Evolutionary conservation across 2,113 vertebrate species (phyloP).

Genomic region (Perca schrenkii): DNA sequence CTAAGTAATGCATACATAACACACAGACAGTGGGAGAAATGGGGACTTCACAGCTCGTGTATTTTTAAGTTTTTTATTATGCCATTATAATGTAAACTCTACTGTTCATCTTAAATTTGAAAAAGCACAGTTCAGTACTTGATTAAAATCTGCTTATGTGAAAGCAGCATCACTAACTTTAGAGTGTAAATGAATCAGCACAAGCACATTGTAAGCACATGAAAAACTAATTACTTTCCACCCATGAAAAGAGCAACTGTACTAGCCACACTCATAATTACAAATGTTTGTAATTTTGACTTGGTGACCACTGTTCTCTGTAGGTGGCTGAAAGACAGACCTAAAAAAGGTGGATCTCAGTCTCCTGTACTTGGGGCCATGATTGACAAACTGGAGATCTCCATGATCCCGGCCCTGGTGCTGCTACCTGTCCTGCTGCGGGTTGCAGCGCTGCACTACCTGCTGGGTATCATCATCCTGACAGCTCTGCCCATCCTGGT

Average conservation of each 20-base stretch:
- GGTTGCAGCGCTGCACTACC: conserved; percentile 91
- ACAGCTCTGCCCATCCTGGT: conserved; percentile 89
- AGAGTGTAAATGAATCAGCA: background rate
- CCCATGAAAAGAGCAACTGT: background rate
- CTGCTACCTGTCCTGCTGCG: conserved; percentile 91
- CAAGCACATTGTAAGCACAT: background rate
- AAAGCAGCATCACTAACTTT: background rate
- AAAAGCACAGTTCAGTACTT: background rate
- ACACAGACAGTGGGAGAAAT: background rate
- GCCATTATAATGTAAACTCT: background rate
- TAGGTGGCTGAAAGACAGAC: conserved; percentile 90
- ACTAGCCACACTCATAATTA: background rate
- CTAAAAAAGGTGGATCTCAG: conserved; percentile 82
- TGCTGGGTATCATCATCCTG: conserved; percentile 88
- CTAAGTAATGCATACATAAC: background rate
- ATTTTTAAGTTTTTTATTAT: background rate
- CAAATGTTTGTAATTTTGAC: background rate
- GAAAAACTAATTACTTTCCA: background rate
- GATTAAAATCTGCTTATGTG: background rate
- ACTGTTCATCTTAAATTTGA: background rate
- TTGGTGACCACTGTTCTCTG: background rate
- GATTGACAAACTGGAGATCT: conserved; percentile 89
- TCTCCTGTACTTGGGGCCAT: conserved; percentile 83
- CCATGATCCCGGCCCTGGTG: conserved; percentile 90
- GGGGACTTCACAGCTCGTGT: background rate